phyloP scores from a whole-genome alignment of 2,888 invertebrate genomes.

The Drosophila prolongata region DNA sequence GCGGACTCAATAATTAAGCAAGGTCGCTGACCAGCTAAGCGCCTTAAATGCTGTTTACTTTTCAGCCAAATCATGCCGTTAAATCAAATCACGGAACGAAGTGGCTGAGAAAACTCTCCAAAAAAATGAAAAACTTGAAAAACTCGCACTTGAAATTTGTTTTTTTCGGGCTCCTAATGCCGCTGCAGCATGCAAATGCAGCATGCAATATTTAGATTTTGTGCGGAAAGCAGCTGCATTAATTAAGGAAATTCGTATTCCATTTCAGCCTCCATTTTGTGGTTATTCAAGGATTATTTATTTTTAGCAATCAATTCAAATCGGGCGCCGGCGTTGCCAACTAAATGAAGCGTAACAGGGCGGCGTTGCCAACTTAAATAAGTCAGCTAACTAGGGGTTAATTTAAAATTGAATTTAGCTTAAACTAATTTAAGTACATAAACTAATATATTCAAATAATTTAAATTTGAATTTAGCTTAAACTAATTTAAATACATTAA shows the following conservation, averaged over 20 bases:
- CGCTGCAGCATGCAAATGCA: slow-evolving; percentile 37
- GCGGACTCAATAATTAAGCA: slow-evolving; percentile 53
- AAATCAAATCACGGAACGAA: slow-evolving; percentile 70
- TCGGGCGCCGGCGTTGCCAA: slow-evolving; percentile 4
- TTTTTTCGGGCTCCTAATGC: background rate
- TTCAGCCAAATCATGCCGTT: slow-evolving; percentile 77
- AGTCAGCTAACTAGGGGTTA: background rate
- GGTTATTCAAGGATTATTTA: background rate
- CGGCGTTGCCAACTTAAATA: background rate
- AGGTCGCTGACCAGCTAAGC: slow-evolving; percentile 72
- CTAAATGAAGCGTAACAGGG: slow-evolving; percentile 9
- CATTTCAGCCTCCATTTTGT: background rate
- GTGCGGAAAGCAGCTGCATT: slow-evolving; percentile 24
- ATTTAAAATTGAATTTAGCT: too few relatives aligned
- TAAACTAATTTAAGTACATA: too few relatives aligned
- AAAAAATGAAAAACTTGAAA: background rate
- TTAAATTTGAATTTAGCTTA: too few relatives aligned
- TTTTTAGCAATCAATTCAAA: background rate
- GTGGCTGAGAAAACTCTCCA: slow-evolving; percentile 17
- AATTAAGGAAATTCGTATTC: slow-evolving; percentile 34
- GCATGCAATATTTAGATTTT: slow-evolving; percentile 30
- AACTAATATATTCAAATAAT: background rate
- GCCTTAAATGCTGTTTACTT: slow-evolving; percentile 58
- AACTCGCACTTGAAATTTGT: slow-evolving; percentile 23
- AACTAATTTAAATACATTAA: too few relatives aligned